Evolutionary conservation across 2,888 invertebrate genomes (phyloP).

Genomic region (Pristionchus exspectatus): DNA sequence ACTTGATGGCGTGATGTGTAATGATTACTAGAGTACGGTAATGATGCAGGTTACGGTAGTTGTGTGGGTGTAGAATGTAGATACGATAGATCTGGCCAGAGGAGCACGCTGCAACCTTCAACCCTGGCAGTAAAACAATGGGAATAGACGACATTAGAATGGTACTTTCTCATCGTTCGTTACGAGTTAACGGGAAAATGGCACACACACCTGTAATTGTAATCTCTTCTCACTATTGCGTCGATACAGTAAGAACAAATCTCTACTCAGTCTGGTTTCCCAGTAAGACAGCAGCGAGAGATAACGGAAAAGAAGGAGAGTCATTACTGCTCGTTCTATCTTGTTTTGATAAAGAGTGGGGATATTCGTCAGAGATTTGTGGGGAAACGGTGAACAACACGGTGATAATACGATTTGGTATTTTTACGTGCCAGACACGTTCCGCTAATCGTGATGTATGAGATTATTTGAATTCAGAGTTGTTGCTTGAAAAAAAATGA

Average conservation of each 20-base stretch:
- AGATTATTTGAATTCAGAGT: too few relatives aligned
- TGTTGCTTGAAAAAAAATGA: too few relatives aligned
- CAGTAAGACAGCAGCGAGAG: background rate
- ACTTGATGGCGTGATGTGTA: background rate
- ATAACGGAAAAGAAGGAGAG: background rate
- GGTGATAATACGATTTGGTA: background rate
- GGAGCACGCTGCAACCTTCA: background rate
- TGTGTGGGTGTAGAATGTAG: background rate
- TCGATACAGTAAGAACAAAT: background rate
- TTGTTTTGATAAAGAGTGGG: background rate
- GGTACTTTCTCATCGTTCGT: background rate
- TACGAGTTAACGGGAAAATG: background rate
- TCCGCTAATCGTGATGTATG: background rate
- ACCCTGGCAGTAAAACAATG: background rate
- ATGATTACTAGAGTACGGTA: conserved; percentile 7
- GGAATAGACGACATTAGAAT: background rate
- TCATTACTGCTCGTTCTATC: background rate
- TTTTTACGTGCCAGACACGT: background rate
- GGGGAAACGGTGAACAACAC: background rate
- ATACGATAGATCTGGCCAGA: background rate
- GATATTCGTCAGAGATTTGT: background rate
- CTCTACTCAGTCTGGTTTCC: background rate
- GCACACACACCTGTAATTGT: background rate
- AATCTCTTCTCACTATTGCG: background rate
- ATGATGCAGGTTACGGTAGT: background rate